Conservation (phyloP, 2,113 vertebrate genomes). For the Scomber japonicus region DNA sequence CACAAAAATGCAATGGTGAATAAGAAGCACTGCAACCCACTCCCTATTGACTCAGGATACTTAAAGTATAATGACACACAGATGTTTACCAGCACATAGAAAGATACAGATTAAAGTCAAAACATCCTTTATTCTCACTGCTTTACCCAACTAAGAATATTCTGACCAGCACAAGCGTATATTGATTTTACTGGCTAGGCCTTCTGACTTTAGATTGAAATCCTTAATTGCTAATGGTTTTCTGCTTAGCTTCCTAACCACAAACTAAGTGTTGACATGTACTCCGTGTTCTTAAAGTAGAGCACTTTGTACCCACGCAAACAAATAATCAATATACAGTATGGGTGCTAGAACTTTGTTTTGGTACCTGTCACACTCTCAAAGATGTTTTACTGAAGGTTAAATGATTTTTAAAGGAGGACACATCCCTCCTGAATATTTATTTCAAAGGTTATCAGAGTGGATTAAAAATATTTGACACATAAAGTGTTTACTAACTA, state of each 20-base stretch:
- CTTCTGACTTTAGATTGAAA: conserved; percentile 56
- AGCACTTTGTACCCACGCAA: background rate
- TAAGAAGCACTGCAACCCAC: conserved; percentile 24
- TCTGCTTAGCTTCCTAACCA: conserved; percentile 40
- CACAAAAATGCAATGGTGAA: conserved; percentile 51
- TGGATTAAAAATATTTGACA: background rate
- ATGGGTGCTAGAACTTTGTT: background rate
- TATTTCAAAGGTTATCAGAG: background rate
- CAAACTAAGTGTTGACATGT: conserved; percentile 47
- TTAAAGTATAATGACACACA: background rate
- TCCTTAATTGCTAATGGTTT: conserved; percentile 60
- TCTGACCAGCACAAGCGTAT: conserved; percentile 45
- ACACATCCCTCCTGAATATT: background rate
- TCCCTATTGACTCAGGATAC: conserved; percentile 3
- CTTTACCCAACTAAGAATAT: conserved; percentile 28
- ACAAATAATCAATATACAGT: conserved; percentile 10
- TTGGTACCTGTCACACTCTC: background rate
- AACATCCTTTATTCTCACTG: conserved; percentile 9
- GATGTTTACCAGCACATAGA: conserved; percentile 41
- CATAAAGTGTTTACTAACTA: no score
- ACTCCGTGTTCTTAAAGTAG: conserved; percentile 26
- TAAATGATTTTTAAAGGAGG: background rate
- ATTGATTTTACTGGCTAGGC: conserved; percentile 43
- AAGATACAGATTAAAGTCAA: conserved; percentile 18
- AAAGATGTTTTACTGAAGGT: background rate